A percentile compares a stretch with the other conserved stretches of the same genome.
These are phyloP conservation scores for Sycophaga agraensis DNA, from an alignment of 1,140 invertebrate genomes.

Conservation along the genomic window DNA sequence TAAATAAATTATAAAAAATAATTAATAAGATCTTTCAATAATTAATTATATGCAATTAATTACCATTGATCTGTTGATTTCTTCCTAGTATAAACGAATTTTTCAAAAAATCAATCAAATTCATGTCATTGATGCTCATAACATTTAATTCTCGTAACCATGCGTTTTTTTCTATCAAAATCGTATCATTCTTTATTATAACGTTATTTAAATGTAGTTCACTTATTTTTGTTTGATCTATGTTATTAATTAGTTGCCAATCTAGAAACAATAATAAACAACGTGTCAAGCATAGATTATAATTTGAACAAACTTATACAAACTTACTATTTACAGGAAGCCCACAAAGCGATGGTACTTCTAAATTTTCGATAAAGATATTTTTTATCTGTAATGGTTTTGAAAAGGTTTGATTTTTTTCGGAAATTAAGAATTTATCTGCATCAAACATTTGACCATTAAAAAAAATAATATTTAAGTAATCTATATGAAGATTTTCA, in stretches of 20 bases:
- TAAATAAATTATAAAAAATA: conserved; percentile 15
- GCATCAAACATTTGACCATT: conserved; percentile 25
- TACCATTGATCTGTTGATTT: conserved; percentile 38
- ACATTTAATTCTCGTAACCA: conserved; percentile 27
- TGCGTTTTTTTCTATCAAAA: conserved; percentile 30
- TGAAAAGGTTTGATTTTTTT: conserved; percentile 11
- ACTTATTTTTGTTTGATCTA: conserved; percentile 12
- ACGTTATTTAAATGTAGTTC: background rate
- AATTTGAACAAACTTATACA: background rate
- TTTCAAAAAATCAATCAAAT: conserved; percentile 29
- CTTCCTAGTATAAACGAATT: conserved; percentile 33
- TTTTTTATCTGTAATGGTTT: conserved; percentile 10
- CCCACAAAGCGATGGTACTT: conserved; percentile 39
- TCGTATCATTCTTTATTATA: conserved; percentile 32
- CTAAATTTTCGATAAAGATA: conserved; percentile 30
- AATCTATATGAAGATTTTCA: conserved; percentile 31
- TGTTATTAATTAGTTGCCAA: conserved; percentile 34
- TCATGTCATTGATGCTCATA: conserved; percentile 28
- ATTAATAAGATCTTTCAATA: conserved; percentile 1
- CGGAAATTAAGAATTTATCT: background rate
- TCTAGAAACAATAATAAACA: conserved; percentile 30
- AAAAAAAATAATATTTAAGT: conserved; percentile 28
- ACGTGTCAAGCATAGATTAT: background rate
- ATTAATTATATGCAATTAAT: background rate
- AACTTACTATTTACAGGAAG: conserved; percentile 30